Percentiles rank a stretch among this genome's conserved stretches.
Conservation (phyloP, 2,888 invertebrate species). For the Oasisia sp. region DNA sequence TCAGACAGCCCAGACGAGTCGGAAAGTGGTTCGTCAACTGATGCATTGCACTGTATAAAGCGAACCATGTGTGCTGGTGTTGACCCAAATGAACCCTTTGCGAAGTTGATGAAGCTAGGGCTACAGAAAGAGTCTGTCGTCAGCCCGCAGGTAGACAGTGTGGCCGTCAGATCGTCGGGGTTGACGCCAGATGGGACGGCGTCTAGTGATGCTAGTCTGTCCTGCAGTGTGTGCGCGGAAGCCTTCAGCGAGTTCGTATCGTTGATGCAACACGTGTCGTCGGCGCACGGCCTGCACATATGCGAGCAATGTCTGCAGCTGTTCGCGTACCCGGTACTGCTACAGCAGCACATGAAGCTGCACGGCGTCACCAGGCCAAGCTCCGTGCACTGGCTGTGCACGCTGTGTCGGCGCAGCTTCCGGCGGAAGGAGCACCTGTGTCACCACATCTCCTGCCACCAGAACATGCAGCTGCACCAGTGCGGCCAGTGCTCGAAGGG, state of each 20-base stretch:
- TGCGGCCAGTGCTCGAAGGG: neutral
- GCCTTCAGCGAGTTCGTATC: neutral
- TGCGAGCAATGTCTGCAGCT: neutral
- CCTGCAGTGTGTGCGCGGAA: neutral
- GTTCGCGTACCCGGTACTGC: neutral
- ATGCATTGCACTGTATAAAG: neutral
- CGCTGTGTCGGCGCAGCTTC: neutral
- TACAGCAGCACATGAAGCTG: neutral
- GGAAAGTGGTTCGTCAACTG: neutral
- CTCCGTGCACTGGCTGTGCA: neutral
- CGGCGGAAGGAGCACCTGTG: constrained; percentile 3
- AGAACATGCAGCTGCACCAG: constrained; percentile 13
- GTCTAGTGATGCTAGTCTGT: neutral
- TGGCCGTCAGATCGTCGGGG: neutral
- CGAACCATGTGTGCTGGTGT: neutral
- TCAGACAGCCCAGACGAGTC: neutral
- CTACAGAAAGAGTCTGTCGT: neutral
- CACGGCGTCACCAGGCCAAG: neutral
- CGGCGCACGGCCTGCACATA: neutral
- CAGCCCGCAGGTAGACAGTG: neutral
- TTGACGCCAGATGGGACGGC: neutral
- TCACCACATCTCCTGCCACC: neutral
- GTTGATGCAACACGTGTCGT: neutral
- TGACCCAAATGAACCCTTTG: neutral
- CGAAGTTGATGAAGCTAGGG: neutral